Evolutionary conservation across 2,797 vertebrate species (phyloP).

Genomic region (Enteromius trimaculatus): DNA sequence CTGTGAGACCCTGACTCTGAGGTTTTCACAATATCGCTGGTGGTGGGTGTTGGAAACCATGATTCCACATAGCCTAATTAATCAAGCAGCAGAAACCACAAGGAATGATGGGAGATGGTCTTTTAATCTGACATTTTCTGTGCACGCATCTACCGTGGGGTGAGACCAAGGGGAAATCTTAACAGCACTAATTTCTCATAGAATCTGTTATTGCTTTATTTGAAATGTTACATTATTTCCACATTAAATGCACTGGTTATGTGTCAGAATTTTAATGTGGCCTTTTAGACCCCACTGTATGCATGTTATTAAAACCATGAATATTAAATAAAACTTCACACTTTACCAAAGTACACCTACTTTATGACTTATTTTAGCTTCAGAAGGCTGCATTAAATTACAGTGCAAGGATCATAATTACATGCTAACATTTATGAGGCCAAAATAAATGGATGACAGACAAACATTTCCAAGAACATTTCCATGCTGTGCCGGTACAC

Average conservation of each 20-base stretch:
- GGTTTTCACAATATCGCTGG: conserved; percentile 45
- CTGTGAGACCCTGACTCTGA: conserved; percentile 46
- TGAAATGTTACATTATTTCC: neutral
- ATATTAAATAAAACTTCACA: conserved; percentile 15
- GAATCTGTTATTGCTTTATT: neutral
- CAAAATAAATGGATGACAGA: conserved; percentile 58
- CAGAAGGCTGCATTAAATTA: conserved; percentile 60
- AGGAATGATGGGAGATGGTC: conserved; percentile 13
- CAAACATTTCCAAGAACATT: conserved; percentile 55
- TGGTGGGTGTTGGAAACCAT: conserved; percentile 40
- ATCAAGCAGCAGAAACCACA: conserved; percentile 50
- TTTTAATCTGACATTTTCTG: conserved; percentile 11
- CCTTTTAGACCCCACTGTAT: neutral
- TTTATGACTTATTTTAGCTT: conserved; percentile 47
- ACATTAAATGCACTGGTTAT: neutral
- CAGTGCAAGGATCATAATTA: conserved; percentile 60
- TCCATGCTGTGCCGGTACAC: conserved; percentile 52
- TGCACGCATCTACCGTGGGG: neutral
- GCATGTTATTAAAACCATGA: neutral
- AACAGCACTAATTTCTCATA: neutral
- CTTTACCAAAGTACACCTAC: conserved; percentile 4
- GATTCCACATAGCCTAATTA: conserved; percentile 37
- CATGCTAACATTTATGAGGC: conserved; percentile 49
- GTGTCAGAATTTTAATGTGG: neutral
- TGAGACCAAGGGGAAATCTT: neutral